Evolutionary conservation across 2,113 vertebrate genomes (phyloP), one percentile per base, ranked within the genome.

Genomic region (Tympanuchus pallidicinctus): DNA sequence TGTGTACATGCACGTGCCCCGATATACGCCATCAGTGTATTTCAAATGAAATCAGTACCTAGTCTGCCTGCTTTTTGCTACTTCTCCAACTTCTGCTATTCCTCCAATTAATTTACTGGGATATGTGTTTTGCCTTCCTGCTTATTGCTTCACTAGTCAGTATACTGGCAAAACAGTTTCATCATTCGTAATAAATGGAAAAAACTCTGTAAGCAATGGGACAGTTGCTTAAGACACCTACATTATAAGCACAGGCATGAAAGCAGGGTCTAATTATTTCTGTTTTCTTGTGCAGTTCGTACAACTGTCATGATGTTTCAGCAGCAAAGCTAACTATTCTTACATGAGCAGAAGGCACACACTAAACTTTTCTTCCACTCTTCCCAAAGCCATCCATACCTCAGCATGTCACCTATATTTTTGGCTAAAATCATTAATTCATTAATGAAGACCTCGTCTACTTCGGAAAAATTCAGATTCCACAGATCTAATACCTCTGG

Each of bases 1-100:
- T 71, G n/a, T 50, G 34, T n/a, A 73, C 12, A 8, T 4, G 2
- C 42, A 50, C 0, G 0, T 21, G 40, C 7, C 40, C 0, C n/a
- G 30, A 24, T 13, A 66, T 0, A 27, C 5, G 13, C 27, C 70
- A 57, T 27, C 36, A 88, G 28, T 7, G 9, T 2, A 21, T 50
- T 80, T 59, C 22, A 40, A 52, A 82, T 32, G 30, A 54, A 65
- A 73, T 32, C 17, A 6, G 4, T 8, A 17, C 42, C 40, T 82
- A 60, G 21, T 56, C 36, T 70, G 34, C 9, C 32, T 0, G 1
- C 10, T 87, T 77, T 15, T 59, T 38, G 20, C 10, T 45, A 64
- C 30, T 42, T 78, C 79, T 71, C 22, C 43, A 92, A 21, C 20
- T 78, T 82, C 24, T 0, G 0, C 6, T 76, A 30, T 65, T 92